Conservation (phyloP, 2,888 invertebrate species). For the Brachycybe producta region DNA sequence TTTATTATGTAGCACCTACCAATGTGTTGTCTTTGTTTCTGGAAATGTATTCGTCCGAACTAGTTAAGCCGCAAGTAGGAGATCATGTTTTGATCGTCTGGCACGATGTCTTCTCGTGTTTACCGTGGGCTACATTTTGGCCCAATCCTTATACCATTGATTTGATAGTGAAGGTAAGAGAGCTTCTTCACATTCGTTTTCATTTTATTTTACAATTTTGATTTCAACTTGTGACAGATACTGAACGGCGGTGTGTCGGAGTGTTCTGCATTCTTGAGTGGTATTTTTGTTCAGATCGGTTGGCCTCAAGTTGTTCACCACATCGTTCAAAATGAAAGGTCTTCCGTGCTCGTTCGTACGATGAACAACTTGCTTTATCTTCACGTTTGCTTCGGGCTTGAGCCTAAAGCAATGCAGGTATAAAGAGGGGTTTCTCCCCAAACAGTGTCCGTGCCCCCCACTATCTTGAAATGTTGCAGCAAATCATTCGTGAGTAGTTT, state of each 20-base stretch:
- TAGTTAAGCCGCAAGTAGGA: conserved; percentile 49
- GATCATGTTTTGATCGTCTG: conserved; percentile 47
- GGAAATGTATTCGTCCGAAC: conserved; percentile 52
- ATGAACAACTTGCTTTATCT: conserved; percentile 51
- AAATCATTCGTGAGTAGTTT: background rate
- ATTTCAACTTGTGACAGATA: conserved; percentile 32
- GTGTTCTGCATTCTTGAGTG: conserved; percentile 55
- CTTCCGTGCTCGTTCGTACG: conserved; percentile 39
- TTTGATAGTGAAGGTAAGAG: conserved; percentile 49
- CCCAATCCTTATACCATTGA: conserved; percentile 54
- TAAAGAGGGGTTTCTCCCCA: too few relatives aligned
- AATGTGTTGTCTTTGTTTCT: conserved; percentile 27
- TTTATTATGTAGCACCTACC: conserved; percentile 28
- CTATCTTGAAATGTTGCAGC: too few relatives aligned
- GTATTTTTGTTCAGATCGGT: conserved; percentile 51
- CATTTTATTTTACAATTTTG: conserved; percentile 8
- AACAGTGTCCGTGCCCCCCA: too few relatives aligned
- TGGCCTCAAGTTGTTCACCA: conserved; percentile 41
- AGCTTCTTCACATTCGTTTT: background rate
- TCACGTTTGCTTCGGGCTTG: conserved; percentile 57
- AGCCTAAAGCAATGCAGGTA: conserved; percentile 53
- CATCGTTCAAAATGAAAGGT: conserved; percentile 33
- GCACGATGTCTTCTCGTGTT: conserved; percentile 47
- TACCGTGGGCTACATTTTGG: conserved; percentile 59
- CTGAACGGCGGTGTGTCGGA: conserved; percentile 53